These are phyloP conservation scores for Grammomys surdaster DNA, from an alignment of 2,113 vertebrate species.

Conservation along the genomic window DNA sequence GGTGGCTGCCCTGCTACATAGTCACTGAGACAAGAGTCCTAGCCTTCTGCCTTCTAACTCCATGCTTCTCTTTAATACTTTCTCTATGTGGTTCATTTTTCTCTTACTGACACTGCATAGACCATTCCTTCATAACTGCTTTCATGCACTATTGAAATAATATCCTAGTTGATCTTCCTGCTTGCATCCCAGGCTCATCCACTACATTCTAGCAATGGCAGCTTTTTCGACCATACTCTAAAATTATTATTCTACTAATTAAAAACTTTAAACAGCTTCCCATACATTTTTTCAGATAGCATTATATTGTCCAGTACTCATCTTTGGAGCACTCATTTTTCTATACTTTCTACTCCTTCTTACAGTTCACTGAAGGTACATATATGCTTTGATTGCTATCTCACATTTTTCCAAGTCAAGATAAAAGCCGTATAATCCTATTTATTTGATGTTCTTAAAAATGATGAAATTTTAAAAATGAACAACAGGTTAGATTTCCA, in stretches of 20 bases:
- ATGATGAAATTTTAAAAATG: slow-evolving; percentile 9
- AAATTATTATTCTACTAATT: not conserved
- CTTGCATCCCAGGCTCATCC: not conserved
- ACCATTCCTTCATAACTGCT: not conserved
- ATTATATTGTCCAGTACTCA: not conserved
- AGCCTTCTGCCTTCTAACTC: not conserved
- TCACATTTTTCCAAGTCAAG: not conserved
- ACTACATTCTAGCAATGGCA: not conserved
- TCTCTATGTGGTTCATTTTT: not conserved
- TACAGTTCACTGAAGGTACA: not conserved
- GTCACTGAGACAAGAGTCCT: not conserved
- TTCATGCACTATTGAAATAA: not conserved
- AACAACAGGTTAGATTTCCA: not conserved
- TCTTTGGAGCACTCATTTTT: not conserved
- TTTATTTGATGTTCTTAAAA: not conserved
- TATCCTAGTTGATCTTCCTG: not conserved
- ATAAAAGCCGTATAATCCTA: not conserved
- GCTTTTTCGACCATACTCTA: slow-evolving; percentile 13
- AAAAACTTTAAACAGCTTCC: not conserved
- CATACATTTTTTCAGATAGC: not conserved
- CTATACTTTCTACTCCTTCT: not conserved
- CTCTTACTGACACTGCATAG: not conserved
- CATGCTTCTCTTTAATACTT: not conserved
- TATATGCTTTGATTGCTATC: not conserved
- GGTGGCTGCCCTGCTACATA: not conserved